Evolutionary conservation across 2,113 vertebrate species (phyloP), one percentile per base, ranked within the genome.

Genomic region (Lepus europaeus): DNA sequence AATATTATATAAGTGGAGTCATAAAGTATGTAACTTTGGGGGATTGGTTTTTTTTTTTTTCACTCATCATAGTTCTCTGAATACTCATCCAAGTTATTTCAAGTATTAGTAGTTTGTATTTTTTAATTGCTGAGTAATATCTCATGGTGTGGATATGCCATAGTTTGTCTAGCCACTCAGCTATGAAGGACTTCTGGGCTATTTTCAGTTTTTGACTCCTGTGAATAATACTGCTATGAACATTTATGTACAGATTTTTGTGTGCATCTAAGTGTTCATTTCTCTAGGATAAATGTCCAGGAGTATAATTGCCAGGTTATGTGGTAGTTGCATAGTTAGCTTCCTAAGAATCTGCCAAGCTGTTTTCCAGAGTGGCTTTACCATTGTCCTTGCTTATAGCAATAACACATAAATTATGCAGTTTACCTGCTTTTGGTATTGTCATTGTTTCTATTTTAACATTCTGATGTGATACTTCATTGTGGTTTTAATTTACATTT

Each of bases 111-210:
- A 82, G 6, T 61, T 31, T 88, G 20, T 78, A 78, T 29, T 27
- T 84, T 89, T 87, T 81, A 33, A 94, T 73, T 61, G 29, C 3
- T 78, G n/a, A 87, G 8, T 95, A 68, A 16, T 90, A 63, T 36
- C 88, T 29, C 39, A 2, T 69, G 36, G 81, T 19, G 12, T 33
- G 59, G 29, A 64, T 79, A 9, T 49, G 59, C 39, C 6, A n/a
- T 39, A 27, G 64, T 86, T 73, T 86, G 33, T 87, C 33, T 89
- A 81, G 73, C 0, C 9, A 83, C 76, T 69, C 49, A 82, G 23
- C 19, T 76, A 5, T 87, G 53, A 86, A 91, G 45, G 36, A 12
- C 11, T 56, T 70, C 13, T 64, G 73, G 45, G 59, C 11, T 76
- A 6, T 91, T 85, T 85, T 25, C 6, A 31, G 25, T 33, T 66